phyloP scores from a whole-genome alignment of 2,888 invertebrate genomes.

The Campaea margaritaria region DNA sequence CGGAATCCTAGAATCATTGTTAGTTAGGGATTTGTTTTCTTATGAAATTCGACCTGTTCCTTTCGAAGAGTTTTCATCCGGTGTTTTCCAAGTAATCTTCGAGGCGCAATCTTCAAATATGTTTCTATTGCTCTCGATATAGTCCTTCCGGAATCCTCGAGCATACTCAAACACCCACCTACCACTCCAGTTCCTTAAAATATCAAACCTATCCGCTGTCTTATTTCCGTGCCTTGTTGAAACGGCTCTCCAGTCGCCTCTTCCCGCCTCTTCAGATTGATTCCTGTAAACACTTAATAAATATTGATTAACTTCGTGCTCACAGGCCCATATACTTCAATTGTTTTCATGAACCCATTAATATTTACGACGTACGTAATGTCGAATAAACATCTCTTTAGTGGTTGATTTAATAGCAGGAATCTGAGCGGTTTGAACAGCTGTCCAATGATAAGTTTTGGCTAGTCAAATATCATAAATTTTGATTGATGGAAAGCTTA shows the following conservation, averaged over 20 bases:
- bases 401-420: conserved; percentile 38
- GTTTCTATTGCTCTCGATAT: too few relatives aligned
- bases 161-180: not conserved
- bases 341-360: conserved; percentile 47
- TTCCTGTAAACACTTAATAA: conserved; percentile 41
- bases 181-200: not conserved
- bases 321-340: conserved; percentile 43
- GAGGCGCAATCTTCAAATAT: too few relatives aligned
- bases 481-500: conserved; percentile 4
- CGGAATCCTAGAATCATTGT: too few relatives aligned
- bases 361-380: conserved; percentile 51
- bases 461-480: conserved; percentile 9
- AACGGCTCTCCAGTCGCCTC: conserved; percentile 10
- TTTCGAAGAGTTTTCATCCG: too few relatives aligned
- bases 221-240: conserved; percentile 1
- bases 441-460: conserved; percentile 14
- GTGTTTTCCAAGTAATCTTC: too few relatives aligned
- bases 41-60: too few relatives aligned
- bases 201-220: not conserved
- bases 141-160: too few relatives aligned
- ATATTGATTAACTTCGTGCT: conserved; percentile 47
- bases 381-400: conserved; percentile 41
- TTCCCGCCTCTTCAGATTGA: conserved; percentile 19
- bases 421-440: conserved; percentile 29
- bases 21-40: too few relatives aligned